phyloP scores from a whole-genome alignment of 2,113 vertebrate genomes.

The Alethe diademata region DNA sequence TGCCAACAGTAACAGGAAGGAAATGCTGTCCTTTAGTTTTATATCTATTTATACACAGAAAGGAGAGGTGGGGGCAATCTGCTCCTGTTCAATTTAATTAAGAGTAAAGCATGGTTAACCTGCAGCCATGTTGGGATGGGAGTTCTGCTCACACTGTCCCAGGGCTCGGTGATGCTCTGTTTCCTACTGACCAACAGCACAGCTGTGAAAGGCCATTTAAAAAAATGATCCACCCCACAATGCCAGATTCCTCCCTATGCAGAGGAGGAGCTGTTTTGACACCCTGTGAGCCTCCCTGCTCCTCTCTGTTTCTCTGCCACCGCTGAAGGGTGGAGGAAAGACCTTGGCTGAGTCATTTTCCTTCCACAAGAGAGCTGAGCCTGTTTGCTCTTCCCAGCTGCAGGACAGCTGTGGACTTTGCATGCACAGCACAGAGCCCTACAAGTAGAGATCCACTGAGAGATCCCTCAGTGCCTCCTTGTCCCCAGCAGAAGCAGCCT shows the following conservation, averaged over 20 bases:
- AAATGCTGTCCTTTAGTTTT: rapidly evolving
- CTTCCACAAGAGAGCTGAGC: background rate
- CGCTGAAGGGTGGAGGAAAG: background rate
- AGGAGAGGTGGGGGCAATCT: background rate
- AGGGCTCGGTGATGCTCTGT: background rate
- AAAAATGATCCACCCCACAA: background rate
- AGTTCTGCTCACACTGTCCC: background rate
- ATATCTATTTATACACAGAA: background rate
- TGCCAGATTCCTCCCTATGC: background rate
- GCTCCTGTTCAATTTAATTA: background rate
- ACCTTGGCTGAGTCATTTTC: background rate
- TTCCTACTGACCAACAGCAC: background rate
- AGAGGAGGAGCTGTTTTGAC: background rate
- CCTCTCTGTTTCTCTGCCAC: background rate
- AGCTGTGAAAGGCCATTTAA: background rate
- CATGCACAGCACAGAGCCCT: rapidly evolving
- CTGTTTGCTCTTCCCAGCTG: background rate
- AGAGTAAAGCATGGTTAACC: background rate
- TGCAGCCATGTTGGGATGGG: background rate
- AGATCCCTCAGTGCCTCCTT: background rate
- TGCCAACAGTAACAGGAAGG: background rate
- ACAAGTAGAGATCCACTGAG: background rate
- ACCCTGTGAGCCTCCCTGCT: background rate
- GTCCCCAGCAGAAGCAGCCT: background rate
- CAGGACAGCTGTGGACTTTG: background rate